Conservation (phyloP, 2,113 vertebrate species). For the Collichthys lucidus region DNA sequence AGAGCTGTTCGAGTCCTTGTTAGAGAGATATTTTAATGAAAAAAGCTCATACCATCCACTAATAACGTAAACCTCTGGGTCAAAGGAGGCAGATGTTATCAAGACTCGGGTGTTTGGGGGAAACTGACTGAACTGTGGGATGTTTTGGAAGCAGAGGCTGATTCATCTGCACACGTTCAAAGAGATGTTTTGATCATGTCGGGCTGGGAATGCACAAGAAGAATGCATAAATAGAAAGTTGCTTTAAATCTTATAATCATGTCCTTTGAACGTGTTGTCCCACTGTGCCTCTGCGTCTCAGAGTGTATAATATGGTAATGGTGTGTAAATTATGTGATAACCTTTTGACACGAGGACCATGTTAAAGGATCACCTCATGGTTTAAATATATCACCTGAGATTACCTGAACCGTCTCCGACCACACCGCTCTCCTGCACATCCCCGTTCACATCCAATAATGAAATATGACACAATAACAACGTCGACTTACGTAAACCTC, state of each 20-base stretch:
- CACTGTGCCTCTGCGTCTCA: slow-evolving; percentile 11
- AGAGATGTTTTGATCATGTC: slow-evolving; percentile 34
- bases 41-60: slow-evolving; percentile 20
- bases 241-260: slow-evolving; percentile 1
- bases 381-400: slow-evolving; percentile 25
- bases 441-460: slow-evolving; percentile 32
- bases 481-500: slow-evolving; percentile 61
- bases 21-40: slow-evolving; percentile 34
- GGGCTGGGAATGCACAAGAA: slow-evolving; percentile 12
- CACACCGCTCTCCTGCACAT: slow-evolving; percentile 27
- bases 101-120: slow-evolving; percentile 23
- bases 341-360: background rate
- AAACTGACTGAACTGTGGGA: slow-evolving; percentile 13
- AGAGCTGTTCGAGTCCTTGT: slow-evolving; percentile 41
- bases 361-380: background rate
- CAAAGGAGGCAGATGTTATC: slow-evolving; percentile 44
- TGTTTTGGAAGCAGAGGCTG: slow-evolving; percentile 17
- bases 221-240: slow-evolving; percentile 17
- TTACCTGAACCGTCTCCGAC: slow-evolving; percentile 3
- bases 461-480: slow-evolving; percentile 63
- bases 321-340: slow-evolving; percentile 18
- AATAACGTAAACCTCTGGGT: slow-evolving; percentile 35
- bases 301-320: slow-evolving; percentile 12
- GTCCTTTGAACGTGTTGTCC: slow-evolving; percentile 25
- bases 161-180: slow-evolving; percentile 14